Evolutionary conservation across 2,797 vertebrate genomes (phyloP).

Genomic region (Periparus ater): DNA sequence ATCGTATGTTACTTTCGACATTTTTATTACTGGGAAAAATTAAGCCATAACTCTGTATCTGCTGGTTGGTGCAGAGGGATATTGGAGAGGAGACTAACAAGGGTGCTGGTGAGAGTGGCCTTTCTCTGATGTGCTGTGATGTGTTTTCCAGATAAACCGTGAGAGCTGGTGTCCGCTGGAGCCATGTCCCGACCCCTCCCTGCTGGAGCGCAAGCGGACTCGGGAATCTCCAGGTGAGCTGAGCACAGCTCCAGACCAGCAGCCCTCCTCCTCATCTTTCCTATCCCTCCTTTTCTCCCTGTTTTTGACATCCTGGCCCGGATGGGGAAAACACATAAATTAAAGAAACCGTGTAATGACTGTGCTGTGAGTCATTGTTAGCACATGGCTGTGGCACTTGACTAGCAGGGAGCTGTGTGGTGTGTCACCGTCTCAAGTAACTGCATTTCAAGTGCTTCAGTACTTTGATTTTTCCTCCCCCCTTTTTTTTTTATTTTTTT

Average conservation of each 20-base stretch:
- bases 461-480: not conserved
- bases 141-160: constrained; percentile 86
- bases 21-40: not conserved
- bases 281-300: not conserved
- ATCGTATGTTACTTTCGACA: not conserved
- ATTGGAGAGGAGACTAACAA: not conserved
- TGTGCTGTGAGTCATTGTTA: not conserved
- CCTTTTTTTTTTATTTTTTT: rapidly evolving
- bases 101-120: not conserved
- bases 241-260: not conserved
- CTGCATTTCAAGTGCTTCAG: not conserved
- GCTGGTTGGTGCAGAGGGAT: not conserved
- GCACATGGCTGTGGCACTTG: constrained; percentile 5
- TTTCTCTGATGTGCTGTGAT: not conserved
- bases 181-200: constrained; percentile 65
- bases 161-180: constrained; percentile 82
- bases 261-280: not conserved
- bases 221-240: constrained; percentile 67
- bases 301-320: not conserved
- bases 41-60: not conserved
- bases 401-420: not conserved
- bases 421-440: not conserved
- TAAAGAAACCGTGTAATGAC: not conserved
- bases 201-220: constrained; percentile 61
- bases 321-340: not conserved